These are phyloP conservation scores for Drosophila kokeensis DNA, from an alignment of 2,888 invertebrate species.

Conservation along the genomic window DNA sequence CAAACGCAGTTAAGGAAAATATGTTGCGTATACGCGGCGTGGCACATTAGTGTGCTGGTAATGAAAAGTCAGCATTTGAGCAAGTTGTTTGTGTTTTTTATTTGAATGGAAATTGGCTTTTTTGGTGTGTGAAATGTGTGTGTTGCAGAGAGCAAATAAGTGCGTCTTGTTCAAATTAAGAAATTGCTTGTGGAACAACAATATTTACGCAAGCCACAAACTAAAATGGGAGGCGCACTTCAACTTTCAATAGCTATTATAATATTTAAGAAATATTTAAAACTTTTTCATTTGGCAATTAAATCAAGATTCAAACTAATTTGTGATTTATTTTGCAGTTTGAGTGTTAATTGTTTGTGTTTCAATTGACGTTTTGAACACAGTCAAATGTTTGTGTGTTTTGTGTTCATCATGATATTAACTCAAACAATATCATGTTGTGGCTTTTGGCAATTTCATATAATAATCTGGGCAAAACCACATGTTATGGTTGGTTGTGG, in stretches of 20 bases:
- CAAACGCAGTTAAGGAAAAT: slow-evolving; percentile 11
- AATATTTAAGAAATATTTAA: not conserved
- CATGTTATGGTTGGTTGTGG: not conserved
- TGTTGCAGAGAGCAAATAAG: slow-evolving; percentile 7
- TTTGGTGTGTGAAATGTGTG: slow-evolving; percentile 13
- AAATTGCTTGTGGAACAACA: not conserved
- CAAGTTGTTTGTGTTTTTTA: slow-evolving; percentile 4
- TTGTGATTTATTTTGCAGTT: not conserved
- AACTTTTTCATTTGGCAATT: not conserved
- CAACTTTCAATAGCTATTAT: not conserved
- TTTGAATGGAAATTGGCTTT: slow-evolving; percentile 9
- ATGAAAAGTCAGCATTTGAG: slow-evolving; percentile 34
- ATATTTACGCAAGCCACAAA: not conserved
- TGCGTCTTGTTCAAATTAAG: not conserved
- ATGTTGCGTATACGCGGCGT: slow-evolving; percentile 46
- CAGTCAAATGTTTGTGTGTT: not conserved
- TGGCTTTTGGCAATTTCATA: not conserved
- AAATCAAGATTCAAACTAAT: not conserved
- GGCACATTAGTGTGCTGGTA: not conserved
- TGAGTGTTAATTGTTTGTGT: not conserved
- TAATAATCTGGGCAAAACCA: not conserved
- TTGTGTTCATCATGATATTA: not conserved
- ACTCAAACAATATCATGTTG: not conserved
- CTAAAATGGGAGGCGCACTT: not conserved
- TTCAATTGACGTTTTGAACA: not conserved